Evolutionary conservation across 2,888 invertebrate genomes (phyloP).

Genomic region (Galerucella calmariensis): DNA sequence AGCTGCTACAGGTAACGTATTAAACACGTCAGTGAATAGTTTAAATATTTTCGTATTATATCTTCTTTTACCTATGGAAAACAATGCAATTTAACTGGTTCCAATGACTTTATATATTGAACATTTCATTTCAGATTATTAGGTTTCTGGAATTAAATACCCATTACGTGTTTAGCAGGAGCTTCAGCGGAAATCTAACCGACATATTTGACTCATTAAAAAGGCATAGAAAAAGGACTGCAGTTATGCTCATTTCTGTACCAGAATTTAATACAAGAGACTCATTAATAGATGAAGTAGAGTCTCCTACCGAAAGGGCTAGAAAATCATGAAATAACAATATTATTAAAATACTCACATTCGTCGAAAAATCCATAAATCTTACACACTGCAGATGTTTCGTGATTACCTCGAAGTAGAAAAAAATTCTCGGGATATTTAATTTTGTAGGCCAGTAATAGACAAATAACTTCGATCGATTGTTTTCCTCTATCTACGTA

Average conservation of each 20-base stretch:
- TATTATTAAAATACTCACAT: constrained; percentile 62
- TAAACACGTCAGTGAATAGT: constrained; percentile 61
- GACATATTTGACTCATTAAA: too few relatives aligned
- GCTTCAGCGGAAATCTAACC: too few relatives aligned
- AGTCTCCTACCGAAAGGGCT: too few relatives aligned
- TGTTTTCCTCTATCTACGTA: constrained; percentile 75
- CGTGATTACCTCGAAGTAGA: constrained; percentile 75
- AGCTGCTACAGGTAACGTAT: constrained; percentile 59
- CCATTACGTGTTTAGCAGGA: too few relatives aligned
- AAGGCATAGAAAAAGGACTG: too few relatives aligned
- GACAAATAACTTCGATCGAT: constrained; percentile 74
- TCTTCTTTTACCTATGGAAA: constrained; percentile 58
- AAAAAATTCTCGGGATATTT: constrained; percentile 79
- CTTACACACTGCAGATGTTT: constrained; percentile 74
- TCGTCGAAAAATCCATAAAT: constrained; percentile 75
- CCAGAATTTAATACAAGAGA: too few relatives aligned
- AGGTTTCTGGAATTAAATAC: too few relatives aligned
- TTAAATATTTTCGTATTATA: constrained; percentile 61
- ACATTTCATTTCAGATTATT: too few relatives aligned
- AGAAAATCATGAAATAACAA: background rate
- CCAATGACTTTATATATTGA: too few relatives aligned
- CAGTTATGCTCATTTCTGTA: too few relatives aligned
- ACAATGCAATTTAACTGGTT: too few relatives aligned
- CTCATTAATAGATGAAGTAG: too few relatives aligned
- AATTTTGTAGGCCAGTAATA: constrained; percentile 75